phyloP scores from a whole-genome alignment of 2,113 vertebrate genomes.

The Cyrtonyx montezumae region DNA sequence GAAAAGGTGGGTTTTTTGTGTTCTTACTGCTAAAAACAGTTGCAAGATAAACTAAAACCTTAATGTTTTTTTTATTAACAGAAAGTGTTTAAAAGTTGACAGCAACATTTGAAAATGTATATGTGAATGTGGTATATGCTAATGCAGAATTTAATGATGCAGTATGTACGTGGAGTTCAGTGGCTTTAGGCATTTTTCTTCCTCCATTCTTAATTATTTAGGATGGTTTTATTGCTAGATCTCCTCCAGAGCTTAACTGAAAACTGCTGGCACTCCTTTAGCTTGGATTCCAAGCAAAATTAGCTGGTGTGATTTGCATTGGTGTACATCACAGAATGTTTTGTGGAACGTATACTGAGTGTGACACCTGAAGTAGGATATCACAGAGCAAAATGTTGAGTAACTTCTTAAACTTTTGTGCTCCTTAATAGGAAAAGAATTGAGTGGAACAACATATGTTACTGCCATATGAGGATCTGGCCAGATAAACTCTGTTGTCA shows the following conservation, averaged over 20 bases:
- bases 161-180: background rate
- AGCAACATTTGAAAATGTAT: background rate
- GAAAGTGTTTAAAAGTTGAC: background rate
- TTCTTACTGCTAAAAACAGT: background rate
- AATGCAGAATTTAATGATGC: background rate
- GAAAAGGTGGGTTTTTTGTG: background rate
- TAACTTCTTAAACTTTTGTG: background rate
- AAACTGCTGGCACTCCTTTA: background rate
- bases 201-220: background rate
- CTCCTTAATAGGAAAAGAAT: constrained; percentile 8
- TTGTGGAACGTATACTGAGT: background rate
- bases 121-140: background rate
- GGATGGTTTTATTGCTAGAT: background rate
- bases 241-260: background rate
- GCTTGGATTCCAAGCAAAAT: background rate
- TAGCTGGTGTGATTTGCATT: accelerated
- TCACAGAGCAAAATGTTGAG: background rate
- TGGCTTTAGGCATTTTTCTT: background rate
- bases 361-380: background rate
- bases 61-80: background rate
- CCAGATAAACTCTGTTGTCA: constrained; percentile 3
- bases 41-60: background rate
- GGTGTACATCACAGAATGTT: background rate
- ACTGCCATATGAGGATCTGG: constrained; percentile 4
- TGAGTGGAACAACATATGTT: constrained; percentile 3